Percentiles rank a stretch among this genome's conserved stretches.
These are phyloP conservation scores for Drosophila obscura DNA, from an alignment of 1,140 invertebrate species.

Conservation along the genomic window DNA sequence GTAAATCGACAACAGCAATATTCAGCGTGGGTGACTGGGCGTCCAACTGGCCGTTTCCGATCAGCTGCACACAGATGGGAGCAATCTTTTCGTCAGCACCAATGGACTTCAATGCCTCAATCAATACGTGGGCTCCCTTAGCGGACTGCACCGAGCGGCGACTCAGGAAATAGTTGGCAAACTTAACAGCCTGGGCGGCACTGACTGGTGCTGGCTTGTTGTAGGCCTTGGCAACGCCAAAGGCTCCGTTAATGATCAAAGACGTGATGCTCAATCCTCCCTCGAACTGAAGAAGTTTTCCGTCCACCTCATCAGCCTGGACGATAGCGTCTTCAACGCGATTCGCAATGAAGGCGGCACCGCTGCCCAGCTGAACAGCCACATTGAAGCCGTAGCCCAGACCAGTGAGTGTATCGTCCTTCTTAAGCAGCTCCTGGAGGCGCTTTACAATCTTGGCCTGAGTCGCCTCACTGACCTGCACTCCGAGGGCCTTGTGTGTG, in stretches of 20 bases:
- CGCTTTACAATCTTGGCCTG: slow-evolving; percentile 87
- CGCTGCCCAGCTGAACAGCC: slow-evolving; percentile 87
- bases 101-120: slow-evolving; percentile 89
- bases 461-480: slow-evolving; percentile 80
- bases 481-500: slow-evolving; percentile 64
- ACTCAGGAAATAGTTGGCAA: slow-evolving; percentile 96
- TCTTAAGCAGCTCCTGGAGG: slow-evolving; percentile 89
- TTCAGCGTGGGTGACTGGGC: slow-evolving; percentile 89
- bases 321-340: slow-evolving; percentile 95
- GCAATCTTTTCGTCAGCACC: slow-evolving; percentile 68
- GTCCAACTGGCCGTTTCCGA: slow-evolving; percentile 89
- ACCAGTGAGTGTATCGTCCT: slow-evolving; percentile 90
- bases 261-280: slow-evolving; percentile 90
- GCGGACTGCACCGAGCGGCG: slow-evolving; percentile 93
- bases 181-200: slow-evolving; percentile 93
- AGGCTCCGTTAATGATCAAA: slow-evolving; percentile 85
- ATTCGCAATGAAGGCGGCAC: slow-evolving; percentile 90
- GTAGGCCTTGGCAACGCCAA: slow-evolving; percentile 88
- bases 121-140: slow-evolving; percentile 91
- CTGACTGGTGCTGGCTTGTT: slow-evolving; percentile 90
- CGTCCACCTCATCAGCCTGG: slow-evolving; percentile 97
- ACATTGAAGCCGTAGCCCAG: slow-evolving; percentile 94
- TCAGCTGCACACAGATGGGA: slow-evolving; percentile 91
- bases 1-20: slow-evolving; percentile 92
- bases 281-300: slow-evolving; percentile 95